These are phyloP conservation scores for Dromiciops gliroides DNA, from an alignment of 2,113 vertebrate species.

Conservation along the genomic window DNA sequence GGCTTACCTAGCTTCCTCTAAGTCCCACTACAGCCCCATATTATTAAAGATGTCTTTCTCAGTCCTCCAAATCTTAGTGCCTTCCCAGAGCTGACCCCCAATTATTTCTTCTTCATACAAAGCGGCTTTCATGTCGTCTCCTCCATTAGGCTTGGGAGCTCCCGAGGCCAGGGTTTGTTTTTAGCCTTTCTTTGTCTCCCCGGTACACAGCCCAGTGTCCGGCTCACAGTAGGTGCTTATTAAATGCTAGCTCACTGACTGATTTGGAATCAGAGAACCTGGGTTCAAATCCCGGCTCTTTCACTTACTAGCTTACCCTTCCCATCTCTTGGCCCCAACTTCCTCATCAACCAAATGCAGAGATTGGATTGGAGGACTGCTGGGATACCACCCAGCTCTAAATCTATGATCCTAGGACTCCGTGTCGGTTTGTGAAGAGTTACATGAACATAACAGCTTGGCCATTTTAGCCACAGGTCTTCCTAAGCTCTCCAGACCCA, in stretches of 20 bases:
- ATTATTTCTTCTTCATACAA: background rate
- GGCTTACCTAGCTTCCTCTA: background rate
- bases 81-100: background rate
- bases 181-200: background rate
- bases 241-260: background rate
- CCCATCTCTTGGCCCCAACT: background rate
- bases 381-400: background rate
- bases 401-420: background rate
- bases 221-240: background rate
- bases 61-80: background rate
- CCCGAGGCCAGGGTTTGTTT: background rate
- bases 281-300: background rate
- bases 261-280: background rate
- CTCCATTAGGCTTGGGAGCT: background rate
- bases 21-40: background rate
- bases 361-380: no score
- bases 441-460: background rate
- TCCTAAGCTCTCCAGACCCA: background rate
- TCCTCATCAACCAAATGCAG: background rate
- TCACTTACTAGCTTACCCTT: background rate
- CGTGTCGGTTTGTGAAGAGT: background rate
- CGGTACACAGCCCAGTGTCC: background rate
- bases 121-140: background rate
- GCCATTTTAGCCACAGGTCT: background rate
- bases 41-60: background rate